Evolutionary conservation across 2,113 vertebrate genomes (phyloP).

Genomic region (Macquaria ambigua): DNA sequence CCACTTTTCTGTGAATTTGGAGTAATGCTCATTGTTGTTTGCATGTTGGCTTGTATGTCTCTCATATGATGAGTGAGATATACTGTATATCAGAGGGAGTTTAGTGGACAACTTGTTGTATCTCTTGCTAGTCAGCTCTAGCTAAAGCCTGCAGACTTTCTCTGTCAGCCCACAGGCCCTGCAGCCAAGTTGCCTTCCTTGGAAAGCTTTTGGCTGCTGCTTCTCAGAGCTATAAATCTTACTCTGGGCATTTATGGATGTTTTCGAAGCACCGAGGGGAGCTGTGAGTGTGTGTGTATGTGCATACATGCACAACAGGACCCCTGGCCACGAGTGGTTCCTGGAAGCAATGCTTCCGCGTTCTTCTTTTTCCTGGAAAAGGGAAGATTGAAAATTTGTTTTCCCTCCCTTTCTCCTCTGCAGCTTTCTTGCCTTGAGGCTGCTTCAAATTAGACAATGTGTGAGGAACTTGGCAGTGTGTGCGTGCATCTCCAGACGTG

Average conservation of each 20-base stretch:
- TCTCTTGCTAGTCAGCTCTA: slow-evolving; percentile 24
- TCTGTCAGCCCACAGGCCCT: slow-evolving; percentile 64
- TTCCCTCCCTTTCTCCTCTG: slow-evolving; percentile 69
- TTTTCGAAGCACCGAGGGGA: slow-evolving; percentile 83
- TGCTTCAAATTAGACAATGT: slow-evolving; percentile 78
- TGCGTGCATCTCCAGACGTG: slow-evolving; percentile 52
- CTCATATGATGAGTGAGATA: not conserved
- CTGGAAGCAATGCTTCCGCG: slow-evolving; percentile 91
- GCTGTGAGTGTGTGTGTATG: slow-evolving; percentile 57
- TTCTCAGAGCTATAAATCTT: slow-evolving; percentile 86
- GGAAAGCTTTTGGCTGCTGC: slow-evolving; percentile 82
- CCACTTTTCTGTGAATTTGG: too few species aligned
- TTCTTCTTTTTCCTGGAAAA: slow-evolving; percentile 96
- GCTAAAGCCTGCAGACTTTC: slow-evolving; percentile 65
- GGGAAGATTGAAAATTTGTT: slow-evolving; percentile 88
- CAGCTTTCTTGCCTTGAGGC: slow-evolving; percentile 61
- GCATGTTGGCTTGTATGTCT: slow-evolving; percentile 4
- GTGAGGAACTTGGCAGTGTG: slow-evolving; percentile 61
- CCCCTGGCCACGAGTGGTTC: slow-evolving; percentile 90
- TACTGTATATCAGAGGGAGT: not conserved
- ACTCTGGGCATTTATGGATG: slow-evolving; percentile 82
- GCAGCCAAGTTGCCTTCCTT: slow-evolving; percentile 78
- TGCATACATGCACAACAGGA: slow-evolving; percentile 72
- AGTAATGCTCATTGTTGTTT: not conserved
- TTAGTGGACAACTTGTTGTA: slow-evolving; percentile 17